Evolutionary conservation across 2,113 vertebrate genomes (phyloP).

Genomic region (Cricetomys ansorgei): DNA sequence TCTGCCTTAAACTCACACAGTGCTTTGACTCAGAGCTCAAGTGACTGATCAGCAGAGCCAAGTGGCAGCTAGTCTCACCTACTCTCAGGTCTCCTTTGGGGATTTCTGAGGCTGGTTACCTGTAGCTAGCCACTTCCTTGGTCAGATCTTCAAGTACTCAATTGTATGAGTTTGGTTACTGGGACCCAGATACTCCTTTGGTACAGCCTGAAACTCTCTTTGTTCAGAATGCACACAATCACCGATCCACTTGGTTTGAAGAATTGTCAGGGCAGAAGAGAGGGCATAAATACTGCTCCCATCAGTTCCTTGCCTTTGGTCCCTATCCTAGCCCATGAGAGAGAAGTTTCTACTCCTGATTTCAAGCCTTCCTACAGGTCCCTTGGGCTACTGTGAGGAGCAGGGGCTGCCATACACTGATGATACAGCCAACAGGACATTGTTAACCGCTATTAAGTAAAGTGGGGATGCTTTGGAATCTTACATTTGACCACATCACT

Average conservation of each 20-base stretch:
- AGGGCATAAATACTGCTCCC: neutral
- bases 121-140: neutral
- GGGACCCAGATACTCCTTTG: neutral
- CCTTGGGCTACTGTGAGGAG: neutral
- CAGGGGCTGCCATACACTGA: neutral
- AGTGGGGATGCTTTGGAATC: neutral
- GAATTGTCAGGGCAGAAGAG: neutral
- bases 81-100: neutral
- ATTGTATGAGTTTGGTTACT: neutral
- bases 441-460: neutral
- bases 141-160: neutral
- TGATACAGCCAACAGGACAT: neutral
- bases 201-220: neutral
- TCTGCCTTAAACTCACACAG: neutral
- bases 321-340: neutral
- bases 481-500: neutral
- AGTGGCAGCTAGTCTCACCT: neutral
- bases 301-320: neutral
- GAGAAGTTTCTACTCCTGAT: neutral
- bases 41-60: neutral
- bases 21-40: neutral
- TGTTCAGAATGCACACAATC: neutral
- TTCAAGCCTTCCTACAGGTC: neutral
- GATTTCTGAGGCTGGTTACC: neutral
- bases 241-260: slow-evolving; percentile 19